Percentiles rank a stretch among this genome's conserved stretches.
Conservation (phyloP, 2,113 vertebrate genomes). For the Numida meleagris region DNA sequence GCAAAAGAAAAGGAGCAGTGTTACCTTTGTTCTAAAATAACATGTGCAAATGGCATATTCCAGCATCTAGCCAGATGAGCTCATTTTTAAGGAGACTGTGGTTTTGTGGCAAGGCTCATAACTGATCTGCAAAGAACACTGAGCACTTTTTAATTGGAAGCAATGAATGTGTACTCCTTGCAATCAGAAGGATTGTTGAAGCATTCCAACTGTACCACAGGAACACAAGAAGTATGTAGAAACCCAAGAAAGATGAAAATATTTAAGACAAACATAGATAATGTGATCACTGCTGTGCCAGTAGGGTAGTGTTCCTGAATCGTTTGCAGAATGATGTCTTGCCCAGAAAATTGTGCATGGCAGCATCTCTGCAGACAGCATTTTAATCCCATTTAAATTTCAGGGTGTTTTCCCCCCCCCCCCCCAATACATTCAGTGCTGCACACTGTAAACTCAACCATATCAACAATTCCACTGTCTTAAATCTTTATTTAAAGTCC, state of each 20-base stretch:
- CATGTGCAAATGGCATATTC: background rate
- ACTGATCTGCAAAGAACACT: background rate
- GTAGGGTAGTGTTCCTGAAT: background rate
- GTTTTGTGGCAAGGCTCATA: background rate
- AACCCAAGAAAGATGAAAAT: background rate
- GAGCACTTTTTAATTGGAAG: background rate
- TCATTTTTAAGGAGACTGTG: background rate
- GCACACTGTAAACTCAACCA: background rate
- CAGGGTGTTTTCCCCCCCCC: background rate
- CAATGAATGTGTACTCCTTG: background rate
- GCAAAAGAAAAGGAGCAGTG: background rate
- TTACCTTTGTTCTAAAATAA: background rate
- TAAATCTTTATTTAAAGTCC: background rate
- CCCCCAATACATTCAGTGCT: background rate
- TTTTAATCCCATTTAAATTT: background rate
- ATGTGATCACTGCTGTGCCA: accelerated
- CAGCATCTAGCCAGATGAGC: background rate
- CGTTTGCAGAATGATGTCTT: background rate
- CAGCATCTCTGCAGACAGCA: background rate
- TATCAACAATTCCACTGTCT: background rate
- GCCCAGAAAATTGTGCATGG: background rate
- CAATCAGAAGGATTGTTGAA: background rate
- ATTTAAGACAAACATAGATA: background rate
- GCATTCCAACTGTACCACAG: background rate
- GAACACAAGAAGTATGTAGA: background rate